phyloP scores from a whole-genome alignment of 2,113 vertebrate genomes.

The Meleagris gallopavo region DNA sequence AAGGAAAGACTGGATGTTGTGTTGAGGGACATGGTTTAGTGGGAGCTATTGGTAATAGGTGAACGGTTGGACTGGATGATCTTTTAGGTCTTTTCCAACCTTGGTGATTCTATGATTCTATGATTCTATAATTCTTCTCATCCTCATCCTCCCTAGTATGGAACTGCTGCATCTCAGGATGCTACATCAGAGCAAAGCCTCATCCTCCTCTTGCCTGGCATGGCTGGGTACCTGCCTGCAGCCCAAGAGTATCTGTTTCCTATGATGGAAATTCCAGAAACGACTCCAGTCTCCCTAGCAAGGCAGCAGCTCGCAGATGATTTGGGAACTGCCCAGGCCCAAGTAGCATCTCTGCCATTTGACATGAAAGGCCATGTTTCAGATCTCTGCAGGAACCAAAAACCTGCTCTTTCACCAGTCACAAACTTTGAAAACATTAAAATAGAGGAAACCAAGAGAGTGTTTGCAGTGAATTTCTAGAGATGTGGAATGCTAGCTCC shows the following conservation, averaged over 20 bases:
- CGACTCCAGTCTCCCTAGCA: fast-evolving
- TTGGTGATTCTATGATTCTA: too few species aligned
- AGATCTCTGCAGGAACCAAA: conserved; percentile 7
- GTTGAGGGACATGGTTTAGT: too few species aligned
- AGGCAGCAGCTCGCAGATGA: neutral
- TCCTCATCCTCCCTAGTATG: fast-evolving
- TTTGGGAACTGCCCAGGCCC: neutral
- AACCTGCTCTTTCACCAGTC: neutral
- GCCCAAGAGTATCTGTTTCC: neutral
- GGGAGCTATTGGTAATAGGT: too few species aligned
- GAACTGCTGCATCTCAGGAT: neutral
- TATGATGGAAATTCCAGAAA: neutral
- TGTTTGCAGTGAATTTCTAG: neutral
- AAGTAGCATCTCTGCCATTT: conserved; percentile 12
- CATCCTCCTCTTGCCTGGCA: fast-evolving
- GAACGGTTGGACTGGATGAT: too few species aligned
- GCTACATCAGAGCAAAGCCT: neutral
- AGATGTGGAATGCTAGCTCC: neutral
- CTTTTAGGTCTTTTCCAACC: too few species aligned
- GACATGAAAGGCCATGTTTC: conserved; percentile 30
- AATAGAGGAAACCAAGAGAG: neutral
- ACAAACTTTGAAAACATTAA: conserved; percentile 1
- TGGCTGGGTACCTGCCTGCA: fast-evolving
- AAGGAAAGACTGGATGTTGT: too few species aligned
- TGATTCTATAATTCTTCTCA: too few species aligned